Evolutionary conservation across 2,888 invertebrate species (phyloP).

Genomic region (Belgica antarctica): DNA sequence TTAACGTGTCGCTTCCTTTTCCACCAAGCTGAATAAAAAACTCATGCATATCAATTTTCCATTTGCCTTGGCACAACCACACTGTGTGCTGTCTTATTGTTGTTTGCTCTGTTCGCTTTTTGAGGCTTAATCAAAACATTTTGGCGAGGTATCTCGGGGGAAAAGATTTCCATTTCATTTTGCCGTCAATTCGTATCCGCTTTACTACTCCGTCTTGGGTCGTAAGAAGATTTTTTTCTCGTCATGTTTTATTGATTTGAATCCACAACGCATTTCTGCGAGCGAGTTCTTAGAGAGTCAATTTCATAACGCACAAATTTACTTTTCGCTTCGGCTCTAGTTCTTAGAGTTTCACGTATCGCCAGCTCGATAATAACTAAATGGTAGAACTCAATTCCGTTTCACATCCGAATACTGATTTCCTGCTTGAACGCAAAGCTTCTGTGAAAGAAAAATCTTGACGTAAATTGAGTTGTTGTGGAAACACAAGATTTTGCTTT

Average conservation of each 20-base stretch:
- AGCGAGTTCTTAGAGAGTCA: too few relatives aligned
- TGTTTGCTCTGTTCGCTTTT: not conserved
- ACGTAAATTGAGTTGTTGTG: not conserved
- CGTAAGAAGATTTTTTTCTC: not conserved
- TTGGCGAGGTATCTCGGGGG: not conserved
- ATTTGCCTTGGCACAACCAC: too few relatives aligned
- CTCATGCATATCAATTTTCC: too few relatives aligned
- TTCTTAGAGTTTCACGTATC: not conserved
- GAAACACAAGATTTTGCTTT: not conserved
- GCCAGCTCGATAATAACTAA: not conserved
- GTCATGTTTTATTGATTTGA: not conserved
- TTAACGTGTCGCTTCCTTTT: not conserved
- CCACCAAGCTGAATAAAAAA: not conserved
- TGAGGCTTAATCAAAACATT: constrained; percentile 5
- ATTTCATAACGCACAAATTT: too few relatives aligned
- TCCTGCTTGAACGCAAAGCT: not conserved
- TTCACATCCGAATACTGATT: not conserved
- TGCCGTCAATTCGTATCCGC: not conserved
- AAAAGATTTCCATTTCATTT: not conserved
- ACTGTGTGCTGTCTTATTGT: too few relatives aligned
- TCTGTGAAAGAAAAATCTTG: not conserved
- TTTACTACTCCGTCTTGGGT: not conserved
- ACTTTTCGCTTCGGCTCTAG: not conserved
- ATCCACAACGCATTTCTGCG: not conserved
- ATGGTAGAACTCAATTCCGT: not conserved